Base-by-base conservation (phyloP, 2,113 vertebrate species). In the Salminus brasiliensis region DNA sequence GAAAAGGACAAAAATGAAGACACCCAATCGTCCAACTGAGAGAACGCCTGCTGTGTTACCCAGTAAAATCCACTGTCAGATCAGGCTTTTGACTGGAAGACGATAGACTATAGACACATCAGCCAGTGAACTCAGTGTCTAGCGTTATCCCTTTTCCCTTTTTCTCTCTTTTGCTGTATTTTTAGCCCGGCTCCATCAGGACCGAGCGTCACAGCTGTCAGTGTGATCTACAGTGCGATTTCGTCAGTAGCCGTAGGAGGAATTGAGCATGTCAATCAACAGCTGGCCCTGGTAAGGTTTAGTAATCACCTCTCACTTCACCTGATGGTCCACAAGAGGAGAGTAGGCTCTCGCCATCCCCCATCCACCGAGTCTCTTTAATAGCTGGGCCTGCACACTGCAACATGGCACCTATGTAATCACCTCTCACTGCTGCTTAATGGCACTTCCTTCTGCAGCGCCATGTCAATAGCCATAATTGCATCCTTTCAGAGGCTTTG, bases 381-480 rank as follows among this genome's bases (percentile, higher is more conserved):
- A 84, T 84, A 83, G 79, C 83, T 71, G 66, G 83, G 74, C 79
- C 75, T 81, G 43, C 76, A 79, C 78, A 74, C 78, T 52, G 49
- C 79, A 72, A 81, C 59, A 68, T 66, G 72, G 63, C 74, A 76
- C 73, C 77, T 78, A 82, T 75, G 78, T 86, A 88, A 87, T 85
- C 84, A 85, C 78, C 69, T 72, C 71, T 81, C 68, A 83, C 80
- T 83, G 81, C 83, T 73, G 71, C 57, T 74, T 87, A 83, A 87
- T 87, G 80, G 78, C 81, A 85, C 84, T 83, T 81, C 83, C 79
- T 79, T 67, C 60, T 85, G 43, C 75, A 78, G 79, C 78, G 73
- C 81, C 76, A 80, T 15, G 79, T 83, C 76, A 82, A 84, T 84
- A 81, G 53, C 83, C 60, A 63, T 88, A 88, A 88, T 88, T 86